Base-by-base conservation (phyloP, 2,113 vertebrate genomes). In the Notothenia coriiceps region DNA sequence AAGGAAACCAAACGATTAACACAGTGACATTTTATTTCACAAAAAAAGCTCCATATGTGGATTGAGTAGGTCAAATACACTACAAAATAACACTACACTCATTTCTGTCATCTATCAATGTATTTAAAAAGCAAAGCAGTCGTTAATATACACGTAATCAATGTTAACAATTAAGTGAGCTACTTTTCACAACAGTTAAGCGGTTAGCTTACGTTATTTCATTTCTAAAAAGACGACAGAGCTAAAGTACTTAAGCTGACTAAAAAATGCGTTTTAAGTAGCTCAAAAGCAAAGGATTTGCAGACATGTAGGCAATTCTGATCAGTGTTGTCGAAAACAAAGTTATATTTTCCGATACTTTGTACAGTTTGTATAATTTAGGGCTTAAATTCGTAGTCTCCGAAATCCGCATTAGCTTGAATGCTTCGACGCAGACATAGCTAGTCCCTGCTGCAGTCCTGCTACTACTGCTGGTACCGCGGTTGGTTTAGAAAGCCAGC, bases 341-440 rank as follows among this genome's bases (percentile, higher is more conserved):
- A 46, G 12, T 2, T 1, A 50, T 0, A 0, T 10, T 44, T 18
- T 0, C 8, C 33, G 8, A 10, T 18, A 33, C 1, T 10, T 2
- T 18, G 5, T 14, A 20, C 1, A 10, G 20, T 69, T 66, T 8
- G 18, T 33, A 0, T 2, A 35, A 60, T 70, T 80, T 25, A 15
- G 29, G 50, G 29, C 46, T 44, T 0, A 51, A 65, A 40, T 40
- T 55, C 61, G 7, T 6, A 35, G 46, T 44, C 14, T 46, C 35
- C 22, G 22, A 40, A 74, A 65, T 22, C 56, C 61, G 49, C 46
- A 73, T 40, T 87, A 87, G 90, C 86, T 72, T 78, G 47, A 22
- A 15, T 10, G 70, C 62, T n/a, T 70, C 77, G 56, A 57, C 52
- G 33, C n/a, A 15, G 51, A 9, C 20, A 47, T 67, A 79, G 68